phyloP scores from a whole-genome alignment of 2,797 vertebrate genomes.

The Artibeus jamaicensis region DNA sequence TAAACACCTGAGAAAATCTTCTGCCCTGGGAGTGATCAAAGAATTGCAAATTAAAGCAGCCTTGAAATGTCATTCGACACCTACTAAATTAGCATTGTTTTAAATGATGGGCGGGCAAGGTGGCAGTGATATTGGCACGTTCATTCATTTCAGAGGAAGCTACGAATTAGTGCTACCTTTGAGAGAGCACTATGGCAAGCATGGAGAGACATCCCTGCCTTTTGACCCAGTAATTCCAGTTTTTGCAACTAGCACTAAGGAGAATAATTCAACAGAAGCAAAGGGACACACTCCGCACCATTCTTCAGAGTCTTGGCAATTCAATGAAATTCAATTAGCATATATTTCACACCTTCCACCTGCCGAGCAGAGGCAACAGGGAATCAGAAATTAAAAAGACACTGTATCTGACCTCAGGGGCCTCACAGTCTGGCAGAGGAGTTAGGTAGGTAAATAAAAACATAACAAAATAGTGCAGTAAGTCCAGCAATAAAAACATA shows the following conservation, averaged over 20 bases:
- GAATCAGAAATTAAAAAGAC: conserved; percentile 59
- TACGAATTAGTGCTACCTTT: background rate
- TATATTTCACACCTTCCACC: conserved; percentile 18
- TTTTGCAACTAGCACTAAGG: conserved; percentile 17
- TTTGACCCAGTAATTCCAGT: conserved; percentile 26
- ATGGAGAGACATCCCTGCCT: background rate
- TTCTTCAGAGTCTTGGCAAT: conserved; percentile 29
- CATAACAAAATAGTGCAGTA: background rate
- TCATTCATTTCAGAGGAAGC: background rate
- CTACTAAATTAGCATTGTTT: conserved; percentile 39
- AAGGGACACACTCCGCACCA: background rate
- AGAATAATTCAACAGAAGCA: conserved; percentile 23
- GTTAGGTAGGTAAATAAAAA: background rate
- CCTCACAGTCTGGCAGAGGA: conserved; percentile 2
- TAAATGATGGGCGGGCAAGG: conserved; percentile 4
- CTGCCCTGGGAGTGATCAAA: background rate
- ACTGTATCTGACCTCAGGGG: conserved; percentile 22
- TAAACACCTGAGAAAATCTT: conserved; percentile 30
- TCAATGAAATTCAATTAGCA: conserved; percentile 47
- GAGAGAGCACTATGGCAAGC: background rate
- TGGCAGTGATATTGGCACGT: background rate
- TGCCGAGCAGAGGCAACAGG: conserved; percentile 47
- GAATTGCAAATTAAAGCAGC: conserved; percentile 43
- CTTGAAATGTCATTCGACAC: conserved; percentile 43
- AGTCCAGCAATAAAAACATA: background rate